Evolutionary conservation across 2,888 invertebrate genomes (phyloP), one percentile per base, ranked within the genome.

Genomic region (Eilema griseolum): DNA sequence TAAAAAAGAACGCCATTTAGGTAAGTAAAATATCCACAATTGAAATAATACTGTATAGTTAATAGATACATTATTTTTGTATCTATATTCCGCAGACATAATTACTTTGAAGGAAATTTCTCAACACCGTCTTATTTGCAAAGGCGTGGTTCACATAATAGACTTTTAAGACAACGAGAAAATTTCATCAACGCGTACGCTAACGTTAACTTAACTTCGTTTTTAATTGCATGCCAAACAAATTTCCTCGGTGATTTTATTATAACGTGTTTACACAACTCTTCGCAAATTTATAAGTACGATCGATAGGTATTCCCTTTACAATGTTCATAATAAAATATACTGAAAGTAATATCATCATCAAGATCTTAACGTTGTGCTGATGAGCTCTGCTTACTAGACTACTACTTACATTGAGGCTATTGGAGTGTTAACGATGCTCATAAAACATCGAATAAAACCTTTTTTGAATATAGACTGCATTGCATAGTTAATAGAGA

Each of bases 151-250:
- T 80, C 90, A 84, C 52, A 52, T 52, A 20, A 52, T 52, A 52
- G 52, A 52, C n/a, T 52, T 46, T n/a, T n/a, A 20, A 52, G 52
- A 52, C 52, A 80, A 77, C 76, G 72, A 73, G 78, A 75, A 86
- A 88, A 87, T 89, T 88, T 89, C 87, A 90, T 92, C 52, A 52
- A 52, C 52, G 52, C 52, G 52, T 52, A 52, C 52, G 52, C 72
- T 65, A 75, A n/a, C 52, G 52, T 73, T 65, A 75, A 79, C 66
- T 80, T 81, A 70, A 75, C 72, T 68, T 80, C 69, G n/a, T n/a
- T 52, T 52, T n/a, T 72, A 74, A 80, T 62, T 61, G 62, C 20
- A 62, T 26, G 26, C 26, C 11, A 26, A 62, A 62, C 26, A 62
- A 5, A 26, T 62, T 62, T 37, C 12, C 10, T 62, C 37, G 23